phyloP scores from a whole-genome alignment of 2,888 invertebrate genomes.

The Leptura quadrifasciata region DNA sequence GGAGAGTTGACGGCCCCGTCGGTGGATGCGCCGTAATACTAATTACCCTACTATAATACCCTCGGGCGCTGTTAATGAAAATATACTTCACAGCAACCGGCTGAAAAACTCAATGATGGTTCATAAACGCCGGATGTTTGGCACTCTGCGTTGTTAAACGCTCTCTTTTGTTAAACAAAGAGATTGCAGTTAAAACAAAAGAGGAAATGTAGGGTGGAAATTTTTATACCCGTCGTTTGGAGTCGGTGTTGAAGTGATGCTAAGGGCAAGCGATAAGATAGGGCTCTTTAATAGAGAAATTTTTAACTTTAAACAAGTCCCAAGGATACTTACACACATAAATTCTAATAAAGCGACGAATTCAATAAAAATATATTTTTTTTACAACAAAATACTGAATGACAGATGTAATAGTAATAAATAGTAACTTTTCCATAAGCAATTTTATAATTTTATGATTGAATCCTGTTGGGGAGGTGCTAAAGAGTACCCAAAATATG shows the following conservation, averaged over 20 bases:
- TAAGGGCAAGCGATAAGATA: constrained; percentile 15
- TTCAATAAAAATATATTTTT: no score
- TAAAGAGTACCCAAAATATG: no score
- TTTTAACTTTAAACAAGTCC: background rate
- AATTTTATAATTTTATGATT: no score
- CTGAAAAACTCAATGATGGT: constrained; percentile 62
- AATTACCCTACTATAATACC: constrained; percentile 69
- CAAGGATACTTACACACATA: background rate
- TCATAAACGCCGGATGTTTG: constrained; percentile 56
- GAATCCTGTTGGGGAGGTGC: no score
- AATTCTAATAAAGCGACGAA: background rate
- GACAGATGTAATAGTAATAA: no score
- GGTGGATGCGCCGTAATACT: constrained; percentile 67
- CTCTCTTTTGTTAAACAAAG: constrained; percentile 40
- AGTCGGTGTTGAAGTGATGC: constrained; percentile 10
- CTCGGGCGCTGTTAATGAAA: constrained; percentile 70
- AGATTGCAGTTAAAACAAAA: constrained; percentile 39
- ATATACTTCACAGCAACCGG: constrained; percentile 66
- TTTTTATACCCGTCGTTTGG: constrained; percentile 13
- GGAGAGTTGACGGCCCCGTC: constrained; percentile 65
- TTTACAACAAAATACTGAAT: no score
- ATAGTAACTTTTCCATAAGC: no score
- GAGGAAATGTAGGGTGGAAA: constrained; percentile 30
- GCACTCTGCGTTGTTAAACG: constrained; percentile 40
- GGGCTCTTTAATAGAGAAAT: constrained; percentile 13